Evolutionary conservation across 2,888 invertebrate species (phyloP).

Genomic region (Drosophila mettleri): DNA sequence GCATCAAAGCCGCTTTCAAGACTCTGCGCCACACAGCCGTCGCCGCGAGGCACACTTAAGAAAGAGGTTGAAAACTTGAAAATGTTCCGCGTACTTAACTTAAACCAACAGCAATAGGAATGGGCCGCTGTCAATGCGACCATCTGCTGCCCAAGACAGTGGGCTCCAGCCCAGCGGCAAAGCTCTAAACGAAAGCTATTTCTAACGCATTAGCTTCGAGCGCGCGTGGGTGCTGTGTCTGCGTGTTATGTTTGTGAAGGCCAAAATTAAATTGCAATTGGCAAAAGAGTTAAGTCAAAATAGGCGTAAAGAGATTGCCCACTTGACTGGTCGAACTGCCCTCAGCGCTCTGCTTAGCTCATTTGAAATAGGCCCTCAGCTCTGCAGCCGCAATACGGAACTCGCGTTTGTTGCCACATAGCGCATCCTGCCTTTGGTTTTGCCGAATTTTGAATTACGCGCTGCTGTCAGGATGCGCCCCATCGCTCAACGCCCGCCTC

Average conservation of each 20-base stretch:
- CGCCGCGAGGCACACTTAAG: conserved; percentile 47
- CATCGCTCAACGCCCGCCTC: not conserved
- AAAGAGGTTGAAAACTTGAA: conserved; percentile 34
- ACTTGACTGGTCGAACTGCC: conserved; percentile 35
- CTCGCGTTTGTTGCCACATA: conserved; percentile 65
- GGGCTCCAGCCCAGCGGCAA: conserved; percentile 22
- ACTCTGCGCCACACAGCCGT: conserved; percentile 14
- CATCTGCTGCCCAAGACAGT: conserved; percentile 11
- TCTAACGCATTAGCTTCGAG: conserved; percentile 32
- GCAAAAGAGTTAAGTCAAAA: conserved; percentile 54
- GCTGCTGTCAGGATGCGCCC: conserved; percentile 36
- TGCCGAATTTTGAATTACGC: conserved; percentile 74
- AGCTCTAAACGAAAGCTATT: conserved; percentile 57
- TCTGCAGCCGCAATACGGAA: conserved; percentile 61
- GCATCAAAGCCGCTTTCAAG: conserved; percentile 51
- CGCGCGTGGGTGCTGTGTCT: not conserved
- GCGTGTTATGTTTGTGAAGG: conserved; percentile 7
- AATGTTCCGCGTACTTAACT: conserved; percentile 28
- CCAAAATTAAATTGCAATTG: conserved; percentile 51
- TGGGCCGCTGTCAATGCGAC: conserved; percentile 36
- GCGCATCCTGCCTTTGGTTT: conserved; percentile 61
- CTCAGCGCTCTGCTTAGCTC: conserved; percentile 10
- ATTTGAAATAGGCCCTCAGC: conserved; percentile 4
- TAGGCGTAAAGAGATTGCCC: conserved; percentile 64
- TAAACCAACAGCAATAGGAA: conserved; percentile 9